phyloP scores from a whole-genome alignment of 2,888 invertebrate genomes.

The Clusia tigrina region DNA sequence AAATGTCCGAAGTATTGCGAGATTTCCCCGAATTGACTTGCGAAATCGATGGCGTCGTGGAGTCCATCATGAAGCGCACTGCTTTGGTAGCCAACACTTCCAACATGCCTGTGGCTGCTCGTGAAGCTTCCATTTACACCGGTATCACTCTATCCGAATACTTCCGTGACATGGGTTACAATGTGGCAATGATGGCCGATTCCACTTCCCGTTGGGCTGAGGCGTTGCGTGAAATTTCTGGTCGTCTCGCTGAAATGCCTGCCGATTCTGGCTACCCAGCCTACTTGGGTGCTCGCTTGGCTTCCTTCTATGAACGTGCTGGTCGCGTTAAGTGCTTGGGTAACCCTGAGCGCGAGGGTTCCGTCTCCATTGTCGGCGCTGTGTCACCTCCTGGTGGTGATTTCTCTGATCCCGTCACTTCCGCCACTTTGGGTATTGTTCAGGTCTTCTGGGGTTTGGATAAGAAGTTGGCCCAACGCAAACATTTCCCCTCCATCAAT shows the following conservation, averaged over 20 bases:
- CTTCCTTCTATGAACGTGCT: slow-evolving; percentile 99
- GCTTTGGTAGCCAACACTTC: slow-evolving; percentile 99
- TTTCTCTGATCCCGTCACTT: slow-evolving; percentile 99
- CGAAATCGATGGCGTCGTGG: slow-evolving; percentile 93
- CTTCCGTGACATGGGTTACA: slow-evolving; percentile 99
- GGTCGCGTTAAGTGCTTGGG: slow-evolving; percentile 96
- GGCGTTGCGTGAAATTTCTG: slow-evolving; percentile 97
- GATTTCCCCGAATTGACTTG: slow-evolving; percentile 98
- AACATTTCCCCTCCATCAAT: slow-evolving; percentile 99
- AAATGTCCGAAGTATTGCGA: slow-evolving; percentile 98
- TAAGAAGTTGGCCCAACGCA: slow-evolving; percentile 97
- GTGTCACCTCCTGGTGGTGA: slow-evolving; percentile 99
- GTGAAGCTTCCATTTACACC: slow-evolving; percentile 99
- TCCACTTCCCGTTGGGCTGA: slow-evolving; percentile 99
- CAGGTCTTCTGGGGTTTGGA: slow-evolving; percentile 99
- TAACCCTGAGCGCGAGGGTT: slow-evolving; percentile 97
- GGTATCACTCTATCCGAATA: slow-evolving; percentile 99
- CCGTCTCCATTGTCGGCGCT: slow-evolving; percentile 98
- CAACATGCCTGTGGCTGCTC: slow-evolving; percentile 99
- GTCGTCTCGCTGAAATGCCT: slow-evolving; percentile 98
- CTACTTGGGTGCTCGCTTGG: slow-evolving; percentile 95
- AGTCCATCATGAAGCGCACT: slow-evolving; percentile 99
- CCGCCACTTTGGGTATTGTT: slow-evolving; percentile 97
- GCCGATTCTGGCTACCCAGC: slow-evolving; percentile 99
- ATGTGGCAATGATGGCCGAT: slow-evolving; percentile 99